Evolutionary conservation across 2,797 vertebrate genomes (phyloP).

Genomic region (Alauda arvensis): DNA sequence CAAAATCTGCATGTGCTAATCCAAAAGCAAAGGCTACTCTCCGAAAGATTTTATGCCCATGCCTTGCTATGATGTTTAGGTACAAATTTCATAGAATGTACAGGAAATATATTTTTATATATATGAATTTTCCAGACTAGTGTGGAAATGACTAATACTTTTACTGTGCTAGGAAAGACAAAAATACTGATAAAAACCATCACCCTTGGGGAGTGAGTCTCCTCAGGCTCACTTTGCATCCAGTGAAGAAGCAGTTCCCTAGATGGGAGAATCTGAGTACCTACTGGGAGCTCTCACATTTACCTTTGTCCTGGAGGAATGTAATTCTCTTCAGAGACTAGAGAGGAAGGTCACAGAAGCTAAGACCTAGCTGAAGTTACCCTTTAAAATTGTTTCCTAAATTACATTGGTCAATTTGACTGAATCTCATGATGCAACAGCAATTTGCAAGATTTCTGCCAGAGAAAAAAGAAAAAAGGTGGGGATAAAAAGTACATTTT

Average conservation of each 20-base stretch:
- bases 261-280: background rate
- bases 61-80: background rate
- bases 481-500: rapidly evolving
- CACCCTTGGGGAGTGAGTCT: background rate
- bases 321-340: background rate
- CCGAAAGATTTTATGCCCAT: background rate
- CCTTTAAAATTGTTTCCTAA: background rate
- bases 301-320: background rate
- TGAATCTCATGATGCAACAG: background rate
- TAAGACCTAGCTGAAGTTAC: background rate
- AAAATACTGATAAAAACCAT: background rate
- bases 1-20: background rate
- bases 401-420: background rate
- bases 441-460: background rate
- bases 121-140: background rate
- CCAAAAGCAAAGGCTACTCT: background rate
- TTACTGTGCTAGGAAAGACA: background rate
- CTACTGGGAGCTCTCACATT: background rate
- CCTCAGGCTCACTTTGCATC: background rate
- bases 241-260: background rate
- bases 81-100: background rate
- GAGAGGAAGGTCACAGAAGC: background rate
- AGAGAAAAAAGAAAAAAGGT: background rate
- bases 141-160: background rate
- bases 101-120: background rate